A percentile compares a stretch with the other conserved stretches of the same genome.
Conservation (phyloP, 1,140 invertebrate genomes). For the Monomorium pharaonis region DNA sequence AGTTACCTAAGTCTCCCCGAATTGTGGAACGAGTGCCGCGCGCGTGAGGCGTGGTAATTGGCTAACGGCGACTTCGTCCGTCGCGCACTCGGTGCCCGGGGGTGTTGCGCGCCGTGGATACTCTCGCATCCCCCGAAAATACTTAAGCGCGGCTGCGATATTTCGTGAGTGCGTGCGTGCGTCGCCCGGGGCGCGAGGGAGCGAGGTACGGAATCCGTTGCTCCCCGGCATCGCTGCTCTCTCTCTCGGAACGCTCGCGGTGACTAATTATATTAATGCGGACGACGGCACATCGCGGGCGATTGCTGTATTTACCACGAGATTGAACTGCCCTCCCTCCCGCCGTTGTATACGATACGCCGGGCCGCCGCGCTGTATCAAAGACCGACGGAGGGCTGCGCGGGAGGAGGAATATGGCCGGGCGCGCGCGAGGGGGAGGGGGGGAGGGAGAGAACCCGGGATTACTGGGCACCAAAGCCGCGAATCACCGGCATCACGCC, state of each 20-base stretch:
- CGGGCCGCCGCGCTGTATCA: slow-evolving; percentile 63
- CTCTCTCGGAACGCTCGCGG: slow-evolving; percentile 81
- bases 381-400: slow-evolving; percentile 47
- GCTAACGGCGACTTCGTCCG: not conserved
- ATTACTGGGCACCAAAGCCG: slow-evolving; percentile 84
- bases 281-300: slow-evolving; percentile 81
- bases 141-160: slow-evolving; percentile 47
- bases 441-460: slow-evolving; percentile 69
- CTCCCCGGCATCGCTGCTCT: slow-evolving; percentile 70
- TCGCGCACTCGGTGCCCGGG: not conserved
- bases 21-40: slow-evolving; percentile 45
- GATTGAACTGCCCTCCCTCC: slow-evolving; percentile 76
- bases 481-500: slow-evolving; percentile 85
- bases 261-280: slow-evolving; percentile 86
- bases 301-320: slow-evolving; percentile 85
- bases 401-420: slow-evolving; percentile 78
- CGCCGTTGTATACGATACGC: slow-evolving; percentile 56
- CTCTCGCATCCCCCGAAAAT: slow-evolving; percentile 51
- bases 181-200: slow-evolving; percentile 52
- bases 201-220: slow-evolving; percentile 41
- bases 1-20: not conserved
- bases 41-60: slow-evolving; percentile 4
- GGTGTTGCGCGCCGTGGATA: slow-evolving; percentile 35
- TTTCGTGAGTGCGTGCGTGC: slow-evolving; percentile 42
- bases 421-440: slow-evolving; percentile 71